Percentiles rank a stretch among this genome's conserved stretches.
These are phyloP conservation scores for Zaprionus taronus DNA, from an alignment of 1,140 invertebrate species.

Conservation along the genomic window DNA sequence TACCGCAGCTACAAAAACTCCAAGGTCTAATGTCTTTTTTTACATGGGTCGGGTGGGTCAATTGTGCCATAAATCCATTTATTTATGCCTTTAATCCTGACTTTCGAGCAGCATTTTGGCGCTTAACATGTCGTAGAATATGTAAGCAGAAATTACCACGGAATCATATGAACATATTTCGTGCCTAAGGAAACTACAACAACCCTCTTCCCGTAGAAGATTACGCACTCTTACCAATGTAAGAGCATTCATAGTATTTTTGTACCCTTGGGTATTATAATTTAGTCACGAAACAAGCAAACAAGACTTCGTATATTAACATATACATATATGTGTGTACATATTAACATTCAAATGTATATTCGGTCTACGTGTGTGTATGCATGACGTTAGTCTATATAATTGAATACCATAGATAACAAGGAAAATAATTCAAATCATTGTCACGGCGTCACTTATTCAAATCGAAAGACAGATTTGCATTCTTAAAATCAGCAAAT, in stretches of 20 bases:
- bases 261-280: slow-evolving; percentile 2
- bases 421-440: neutral
- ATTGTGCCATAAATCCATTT: slow-evolving; percentile 95
- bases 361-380: neutral
- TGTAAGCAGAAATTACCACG: slow-evolving; percentile 74
- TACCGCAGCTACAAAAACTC: slow-evolving; percentile 86
- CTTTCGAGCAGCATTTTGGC: slow-evolving; percentile 93
- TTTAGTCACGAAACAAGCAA: slow-evolving; percentile 3
- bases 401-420: neutral
- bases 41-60: slow-evolving; percentile 97
- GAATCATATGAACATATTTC: slow-evolving; percentile 77
- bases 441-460: neutral
- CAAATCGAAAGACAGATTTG: neutral
- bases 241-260: slow-evolving; percentile 15
- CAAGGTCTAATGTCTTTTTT: slow-evolving; percentile 90
- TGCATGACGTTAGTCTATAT: neutral
- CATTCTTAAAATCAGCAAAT: neutral
- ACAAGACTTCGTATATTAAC: slow-evolving; percentile 46
- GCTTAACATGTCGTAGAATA: slow-evolving; percentile 87
- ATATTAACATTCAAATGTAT: slow-evolving; percentile 3
- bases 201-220: neutral
- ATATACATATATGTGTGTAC: slow-evolving; percentile 1
- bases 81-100: slow-evolving; percentile 95
- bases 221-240: neutral
- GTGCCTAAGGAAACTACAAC: slow-evolving; percentile 52